Conservation (phyloP, 2,888 invertebrate genomes). For the Ceratothoa steindachneri region DNA sequence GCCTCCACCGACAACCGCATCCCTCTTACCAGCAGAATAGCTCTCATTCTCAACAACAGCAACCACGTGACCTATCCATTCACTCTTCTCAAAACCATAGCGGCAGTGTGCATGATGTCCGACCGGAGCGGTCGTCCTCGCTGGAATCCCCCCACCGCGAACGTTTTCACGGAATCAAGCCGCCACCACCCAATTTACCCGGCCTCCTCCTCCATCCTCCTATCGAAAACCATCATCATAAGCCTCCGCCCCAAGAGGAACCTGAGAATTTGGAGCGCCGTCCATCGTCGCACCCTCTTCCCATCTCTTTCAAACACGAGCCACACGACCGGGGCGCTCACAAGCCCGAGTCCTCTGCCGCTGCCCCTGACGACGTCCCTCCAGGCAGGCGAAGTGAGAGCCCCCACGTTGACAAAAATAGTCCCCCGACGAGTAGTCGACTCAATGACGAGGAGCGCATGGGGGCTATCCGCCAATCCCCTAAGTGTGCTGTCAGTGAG, state of each 20-base stretch:
- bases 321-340: neutral
- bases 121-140: neutral
- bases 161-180: neutral
- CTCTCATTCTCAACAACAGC: constrained; percentile 8
- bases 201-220: neutral
- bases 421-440: neutral
- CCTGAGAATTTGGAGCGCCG: constrained; percentile 3
- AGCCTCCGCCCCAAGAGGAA: neutral
- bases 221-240: neutral
- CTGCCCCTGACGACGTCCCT: neutral
- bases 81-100: neutral
- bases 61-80: constrained; percentile 14
- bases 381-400: neutral
- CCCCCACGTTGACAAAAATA: neutral
- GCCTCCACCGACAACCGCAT: neutral
- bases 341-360: neutral
- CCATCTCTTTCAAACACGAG: neutral
- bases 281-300: neutral
- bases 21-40: constrained; percentile 7
- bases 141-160: neutral
- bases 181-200: neutral
- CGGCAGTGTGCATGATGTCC: neutral
- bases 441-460: constrained; percentile 1
- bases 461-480: neutral
- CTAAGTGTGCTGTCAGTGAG: neutral